Evolutionary conservation across 2,797 vertebrate species (phyloP).

Genomic region (Chaetophractus vellerosus): DNA sequence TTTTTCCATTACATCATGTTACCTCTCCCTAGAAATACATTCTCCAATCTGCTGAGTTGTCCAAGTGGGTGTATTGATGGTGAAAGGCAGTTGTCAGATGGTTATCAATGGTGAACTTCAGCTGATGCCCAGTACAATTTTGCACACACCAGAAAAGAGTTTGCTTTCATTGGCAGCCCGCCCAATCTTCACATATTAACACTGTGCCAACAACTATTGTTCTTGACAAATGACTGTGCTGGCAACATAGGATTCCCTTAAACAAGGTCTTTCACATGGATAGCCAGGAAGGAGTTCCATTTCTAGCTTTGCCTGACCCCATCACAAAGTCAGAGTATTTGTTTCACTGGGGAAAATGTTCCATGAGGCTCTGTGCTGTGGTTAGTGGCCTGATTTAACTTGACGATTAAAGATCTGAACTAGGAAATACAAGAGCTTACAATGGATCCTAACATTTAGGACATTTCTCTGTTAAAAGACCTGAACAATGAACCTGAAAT

Average conservation of each 20-base stretch:
- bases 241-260: slow-evolving; percentile 71
- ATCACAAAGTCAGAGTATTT: background rate
- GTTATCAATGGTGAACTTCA: slow-evolving; percentile 68
- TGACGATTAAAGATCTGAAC: slow-evolving; percentile 20
- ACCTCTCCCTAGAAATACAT: slow-evolving; percentile 66
- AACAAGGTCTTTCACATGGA: slow-evolving; percentile 54
- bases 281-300: slow-evolving; percentile 37
- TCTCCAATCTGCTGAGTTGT: slow-evolving; percentile 73
- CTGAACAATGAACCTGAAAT: slow-evolving; percentile 34
- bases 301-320: background rate
- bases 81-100: slow-evolving; percentile 83
- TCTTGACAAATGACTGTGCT: slow-evolving; percentile 85
- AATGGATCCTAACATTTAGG: background rate
- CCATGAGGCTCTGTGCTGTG: slow-evolving; percentile 24
- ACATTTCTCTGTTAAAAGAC: slow-evolving; percentile 20
- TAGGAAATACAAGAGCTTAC: background rate
- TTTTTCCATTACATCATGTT: slow-evolving; percentile 1
- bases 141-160: slow-evolving; percentile 76
- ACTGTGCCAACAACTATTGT: slow-evolving; percentile 85
- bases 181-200: slow-evolving; percentile 75
- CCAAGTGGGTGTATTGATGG: slow-evolving; percentile 48
- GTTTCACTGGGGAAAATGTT: slow-evolving; percentile 63
- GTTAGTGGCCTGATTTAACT: background rate
- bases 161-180: slow-evolving; percentile 83
- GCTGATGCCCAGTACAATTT: slow-evolving; percentile 68